Conservation (phyloP, 2,113 vertebrate genomes). For the Tragelaphus imberbis region DNA sequence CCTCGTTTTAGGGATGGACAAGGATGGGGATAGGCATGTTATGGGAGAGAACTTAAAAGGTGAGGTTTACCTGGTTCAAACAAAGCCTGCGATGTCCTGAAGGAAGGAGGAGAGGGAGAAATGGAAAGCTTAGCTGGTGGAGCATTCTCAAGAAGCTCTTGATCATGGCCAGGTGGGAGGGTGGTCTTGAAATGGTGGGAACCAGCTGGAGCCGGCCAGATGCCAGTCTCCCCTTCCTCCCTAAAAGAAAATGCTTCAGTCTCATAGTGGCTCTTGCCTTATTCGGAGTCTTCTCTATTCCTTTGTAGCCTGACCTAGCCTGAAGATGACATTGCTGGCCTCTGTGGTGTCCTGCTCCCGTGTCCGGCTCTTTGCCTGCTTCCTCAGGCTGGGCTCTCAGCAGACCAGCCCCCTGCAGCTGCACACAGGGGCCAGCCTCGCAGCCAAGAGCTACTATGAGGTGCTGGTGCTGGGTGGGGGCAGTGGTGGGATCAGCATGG, state of each 20-base stretch:
- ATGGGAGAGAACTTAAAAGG: neutral
- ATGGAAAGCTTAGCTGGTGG: neutral
- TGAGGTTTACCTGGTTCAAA: neutral
- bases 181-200: neutral
- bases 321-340: conserved; percentile 72
- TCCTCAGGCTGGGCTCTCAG: conserved; percentile 63
- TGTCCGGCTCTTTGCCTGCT: conserved; percentile 25
- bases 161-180: neutral
- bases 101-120: neutral
- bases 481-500: conserved; percentile 92
- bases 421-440: conserved; percentile 70
- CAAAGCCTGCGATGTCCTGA: neutral
- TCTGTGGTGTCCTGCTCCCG: conserved; percentile 18
- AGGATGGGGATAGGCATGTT: neutral
- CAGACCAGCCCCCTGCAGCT: conserved; percentile 55
- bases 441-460: conserved; percentile 88
- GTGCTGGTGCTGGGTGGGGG: conserved; percentile 95
- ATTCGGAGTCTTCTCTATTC: neutral
- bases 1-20: neutral
- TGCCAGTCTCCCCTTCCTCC: neutral
- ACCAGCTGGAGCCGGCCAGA: neutral
- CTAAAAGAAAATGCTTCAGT: neutral
- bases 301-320: conserved; percentile 47
- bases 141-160: neutral
- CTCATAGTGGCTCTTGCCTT: neutral